A percentile compares a stretch with the other conserved stretches of the same genome.
Evolutionary conservation across 2,797 vertebrate species (phyloP).

Genomic region (Basileuterus tristriatus): DNA sequence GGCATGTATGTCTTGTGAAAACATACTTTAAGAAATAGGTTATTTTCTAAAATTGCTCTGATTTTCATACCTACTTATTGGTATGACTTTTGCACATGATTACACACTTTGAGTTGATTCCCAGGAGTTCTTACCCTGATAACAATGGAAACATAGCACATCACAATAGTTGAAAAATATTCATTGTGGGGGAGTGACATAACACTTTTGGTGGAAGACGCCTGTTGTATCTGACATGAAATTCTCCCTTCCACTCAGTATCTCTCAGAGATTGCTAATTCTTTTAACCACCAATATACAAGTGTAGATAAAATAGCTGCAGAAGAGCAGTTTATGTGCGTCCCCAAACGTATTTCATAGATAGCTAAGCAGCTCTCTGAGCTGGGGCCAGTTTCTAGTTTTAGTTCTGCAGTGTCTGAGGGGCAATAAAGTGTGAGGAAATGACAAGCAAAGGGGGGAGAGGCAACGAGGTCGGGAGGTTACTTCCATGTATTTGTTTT

Average conservation of each 20-base stretch:
- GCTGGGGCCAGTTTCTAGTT: neutral
- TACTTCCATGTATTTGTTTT: neutral
- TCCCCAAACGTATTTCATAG: neutral
- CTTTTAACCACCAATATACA: neutral
- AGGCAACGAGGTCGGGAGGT: neutral
- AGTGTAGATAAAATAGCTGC: neutral
- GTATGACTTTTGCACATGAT: constrained; percentile 30
- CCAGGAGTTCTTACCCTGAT: constrained; percentile 46
- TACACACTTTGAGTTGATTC: constrained; percentile 24
- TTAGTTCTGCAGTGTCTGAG: neutral
- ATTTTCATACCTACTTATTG: constrained; percentile 32
- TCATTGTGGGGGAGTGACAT: neutral
- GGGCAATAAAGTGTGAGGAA: neutral
- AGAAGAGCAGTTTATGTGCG: neutral
- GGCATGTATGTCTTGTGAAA: neutral
- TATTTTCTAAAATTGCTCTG: constrained; percentile 61
- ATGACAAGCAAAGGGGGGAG: neutral
- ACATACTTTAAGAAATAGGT: constrained; percentile 33
- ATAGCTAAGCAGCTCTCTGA: neutral
- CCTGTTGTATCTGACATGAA: neutral
- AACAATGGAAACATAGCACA: constrained; percentile 2
- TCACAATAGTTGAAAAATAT: neutral
- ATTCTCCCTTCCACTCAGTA: neutral
- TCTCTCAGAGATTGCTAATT: neutral
- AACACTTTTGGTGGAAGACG: neutral